A percentile compares a stretch with the other conserved stretches of the same genome.
These are phyloP conservation scores for Urocyon cinereoargenteus DNA, from an alignment of 2,797 vertebrate genomes.

Conservation along the genomic window DNA sequence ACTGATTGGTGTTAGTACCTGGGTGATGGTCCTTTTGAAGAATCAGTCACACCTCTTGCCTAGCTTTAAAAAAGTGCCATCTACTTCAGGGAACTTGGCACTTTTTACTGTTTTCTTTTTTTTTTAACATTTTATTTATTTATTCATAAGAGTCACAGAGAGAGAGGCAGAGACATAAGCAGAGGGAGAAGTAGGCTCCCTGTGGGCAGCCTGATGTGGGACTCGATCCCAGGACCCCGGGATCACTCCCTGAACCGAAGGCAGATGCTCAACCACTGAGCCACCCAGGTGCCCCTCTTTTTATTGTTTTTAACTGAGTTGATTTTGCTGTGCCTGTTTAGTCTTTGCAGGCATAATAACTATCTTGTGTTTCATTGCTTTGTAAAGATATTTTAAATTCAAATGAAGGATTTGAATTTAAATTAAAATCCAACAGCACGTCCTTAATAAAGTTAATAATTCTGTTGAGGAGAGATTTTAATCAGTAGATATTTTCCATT, in stretches of 20 bases:
- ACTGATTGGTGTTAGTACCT: not conserved
- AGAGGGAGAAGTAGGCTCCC: too few relatives aligned
- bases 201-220: too few relatives aligned
- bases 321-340: not conserved
- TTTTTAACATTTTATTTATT: too few relatives aligned
- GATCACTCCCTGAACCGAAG: too few relatives aligned
- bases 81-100: not conserved
- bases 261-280: too few relatives aligned
- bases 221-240: too few relatives aligned
- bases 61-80: not conserved
- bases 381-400: constrained; percentile 18
- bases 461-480: not conserved
- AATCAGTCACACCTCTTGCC: not conserved
- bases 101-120: not conserved
- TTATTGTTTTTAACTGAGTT: not conserved
- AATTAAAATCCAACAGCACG: not conserved
- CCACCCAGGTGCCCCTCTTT: not conserved
- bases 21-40: not conserved
- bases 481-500: not conserved
- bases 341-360: not conserved
- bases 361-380: constrained; percentile 15
- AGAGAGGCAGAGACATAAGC: too few relatives aligned
- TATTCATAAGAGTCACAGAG: too few relatives aligned
- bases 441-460: constrained; percentile 20
- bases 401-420: constrained; percentile 25